Conservation (phyloP, 2,888 invertebrate species). For the Eupithecia exiguata region DNA sequence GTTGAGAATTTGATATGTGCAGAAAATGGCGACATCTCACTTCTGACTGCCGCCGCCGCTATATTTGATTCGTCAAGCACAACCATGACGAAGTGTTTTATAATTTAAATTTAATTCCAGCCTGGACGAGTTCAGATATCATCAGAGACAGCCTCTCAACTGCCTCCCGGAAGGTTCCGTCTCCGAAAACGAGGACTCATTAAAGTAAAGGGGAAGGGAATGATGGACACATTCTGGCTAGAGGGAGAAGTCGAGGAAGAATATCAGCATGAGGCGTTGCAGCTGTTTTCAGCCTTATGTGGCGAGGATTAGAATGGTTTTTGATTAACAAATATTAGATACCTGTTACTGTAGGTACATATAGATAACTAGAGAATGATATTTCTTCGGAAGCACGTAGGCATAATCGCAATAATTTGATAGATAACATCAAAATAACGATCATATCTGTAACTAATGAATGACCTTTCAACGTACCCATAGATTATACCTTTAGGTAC, state of each 20-base stretch:
- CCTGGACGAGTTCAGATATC: slow-evolving; percentile 88
- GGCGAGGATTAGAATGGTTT: slow-evolving; percentile 58
- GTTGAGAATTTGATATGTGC: no score
- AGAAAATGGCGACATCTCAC: neutral
- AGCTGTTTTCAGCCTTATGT: slow-evolving; percentile 69
- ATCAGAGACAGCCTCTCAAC: slow-evolving; percentile 86
- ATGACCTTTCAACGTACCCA: neutral
- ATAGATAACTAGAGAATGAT: neutral
- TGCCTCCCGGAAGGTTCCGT: slow-evolving; percentile 86
- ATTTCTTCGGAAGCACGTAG: slow-evolving; percentile 4
- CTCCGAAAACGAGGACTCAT: slow-evolving; percentile 89
- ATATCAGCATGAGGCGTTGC: slow-evolving; percentile 71
- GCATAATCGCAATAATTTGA: slow-evolving; percentile 1
- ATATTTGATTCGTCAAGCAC: neutral
- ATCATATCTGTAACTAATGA: neutral
- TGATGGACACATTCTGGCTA: slow-evolving; percentile 94
- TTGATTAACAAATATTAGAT: neutral
- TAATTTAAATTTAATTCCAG: slow-evolving; percentile 50
- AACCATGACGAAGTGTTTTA: neutral
- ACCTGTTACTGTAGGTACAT: neutral
- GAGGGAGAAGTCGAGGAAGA: slow-evolving; percentile 84
- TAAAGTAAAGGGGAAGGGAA: slow-evolving; percentile 94
- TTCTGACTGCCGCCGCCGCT: neutral
- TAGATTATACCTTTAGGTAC: neutral
- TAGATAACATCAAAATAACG: slow-evolving; percentile 3